phyloP scores from a whole-genome alignment of 2,888 invertebrate species.

The Plebejus anna region DNA sequence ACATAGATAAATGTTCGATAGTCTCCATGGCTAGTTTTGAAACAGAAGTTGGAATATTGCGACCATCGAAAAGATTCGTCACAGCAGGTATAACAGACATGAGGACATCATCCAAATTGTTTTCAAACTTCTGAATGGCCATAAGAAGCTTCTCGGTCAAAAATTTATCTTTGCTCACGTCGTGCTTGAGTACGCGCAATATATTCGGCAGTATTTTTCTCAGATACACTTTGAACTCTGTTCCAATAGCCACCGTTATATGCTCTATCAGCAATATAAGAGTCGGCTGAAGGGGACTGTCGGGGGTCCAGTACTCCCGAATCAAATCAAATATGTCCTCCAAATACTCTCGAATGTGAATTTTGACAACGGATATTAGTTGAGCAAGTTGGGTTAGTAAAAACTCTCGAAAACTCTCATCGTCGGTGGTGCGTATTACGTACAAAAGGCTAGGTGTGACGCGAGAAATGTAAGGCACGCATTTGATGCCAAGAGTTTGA shows the following conservation, averaged over 20 bases:
- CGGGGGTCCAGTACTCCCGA: slow-evolving; percentile 95
- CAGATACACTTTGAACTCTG: slow-evolving; percentile 96
- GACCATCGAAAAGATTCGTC: slow-evolving; percentile 92
- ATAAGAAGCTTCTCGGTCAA: slow-evolving; percentile 91
- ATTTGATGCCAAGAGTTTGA: slow-evolving; percentile 95
- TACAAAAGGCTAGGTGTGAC: slow-evolving; percentile 93
- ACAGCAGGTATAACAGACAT: slow-evolving; percentile 96
- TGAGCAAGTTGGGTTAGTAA: slow-evolving; percentile 96
- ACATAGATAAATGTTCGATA: slow-evolving; percentile 92
- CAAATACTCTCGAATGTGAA: slow-evolving; percentile 96
- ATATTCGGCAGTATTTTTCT: slow-evolving; percentile 97
- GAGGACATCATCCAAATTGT: slow-evolving; percentile 96
- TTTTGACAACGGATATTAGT: slow-evolving; percentile 96
- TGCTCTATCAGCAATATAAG: slow-evolving; percentile 95
- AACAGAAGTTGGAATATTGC: slow-evolving; percentile 89
- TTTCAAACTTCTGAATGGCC: slow-evolving; percentile 95
- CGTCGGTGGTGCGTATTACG: slow-evolving; percentile 93
- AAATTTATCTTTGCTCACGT: slow-evolving; percentile 89
- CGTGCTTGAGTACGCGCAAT: slow-evolving; percentile 93
- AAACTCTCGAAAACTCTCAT: slow-evolving; percentile 90
- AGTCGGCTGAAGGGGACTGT: slow-evolving; percentile 90
- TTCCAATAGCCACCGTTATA: slow-evolving; percentile 95
- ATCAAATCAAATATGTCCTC: slow-evolving; percentile 96
- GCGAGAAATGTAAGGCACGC: slow-evolving; percentile 94
- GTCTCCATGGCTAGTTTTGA: slow-evolving; percentile 89